Evolutionary conservation across 1,140 invertebrate species (phyloP).

Genomic region (Tyrophagus putrescentiae): DNA sequence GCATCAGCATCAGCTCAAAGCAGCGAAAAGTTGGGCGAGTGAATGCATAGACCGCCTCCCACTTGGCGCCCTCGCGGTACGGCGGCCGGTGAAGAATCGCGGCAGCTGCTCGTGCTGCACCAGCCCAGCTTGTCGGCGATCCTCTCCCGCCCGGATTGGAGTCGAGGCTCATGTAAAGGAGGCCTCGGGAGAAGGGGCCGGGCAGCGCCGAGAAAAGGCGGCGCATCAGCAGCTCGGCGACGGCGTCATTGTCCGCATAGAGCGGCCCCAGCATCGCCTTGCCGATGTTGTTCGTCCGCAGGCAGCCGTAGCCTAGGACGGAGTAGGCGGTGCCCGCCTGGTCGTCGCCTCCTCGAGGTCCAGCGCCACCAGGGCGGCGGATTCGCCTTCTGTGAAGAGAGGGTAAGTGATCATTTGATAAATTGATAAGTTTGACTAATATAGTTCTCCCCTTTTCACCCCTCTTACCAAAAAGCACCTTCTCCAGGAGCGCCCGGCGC

Average conservation of each 20-base stretch:
- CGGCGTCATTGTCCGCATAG: slow-evolving; percentile 26
- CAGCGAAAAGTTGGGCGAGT: slow-evolving; percentile 29
- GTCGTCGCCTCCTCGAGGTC: slow-evolving; percentile 11
- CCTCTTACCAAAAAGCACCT: background rate
- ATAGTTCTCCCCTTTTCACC: background rate
- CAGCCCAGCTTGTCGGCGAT: slow-evolving; percentile 25
- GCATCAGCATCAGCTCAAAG: too few relatives aligned
- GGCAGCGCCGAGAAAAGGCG: slow-evolving; percentile 22
- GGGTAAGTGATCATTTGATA: too few relatives aligned
- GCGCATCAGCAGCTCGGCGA: slow-evolving; percentile 26
- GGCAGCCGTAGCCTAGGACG: slow-evolving; percentile 26
- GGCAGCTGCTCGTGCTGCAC: slow-evolving; percentile 23
- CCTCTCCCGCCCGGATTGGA: slow-evolving; percentile 22
- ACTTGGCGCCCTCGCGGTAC: slow-evolving; percentile 23
- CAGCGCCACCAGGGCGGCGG: slow-evolving; percentile 23
- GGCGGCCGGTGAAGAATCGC: slow-evolving; percentile 21
- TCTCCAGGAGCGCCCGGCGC: slow-evolving; percentile 17
- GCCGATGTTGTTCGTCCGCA: slow-evolving; percentile 23
- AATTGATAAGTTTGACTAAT: background rate
- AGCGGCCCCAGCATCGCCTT: slow-evolving; percentile 26
- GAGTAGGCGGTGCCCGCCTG: background rate
- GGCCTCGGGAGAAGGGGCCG: slow-evolving; percentile 15
- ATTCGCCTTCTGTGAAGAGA: slow-evolving; percentile 22
- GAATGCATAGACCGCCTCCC: slow-evolving; percentile 25
- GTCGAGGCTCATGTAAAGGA: slow-evolving; percentile 26